phyloP scores from a whole-genome alignment of 2,797 vertebrate genomes.

The Acrocephalus scirpaceus region DNA sequence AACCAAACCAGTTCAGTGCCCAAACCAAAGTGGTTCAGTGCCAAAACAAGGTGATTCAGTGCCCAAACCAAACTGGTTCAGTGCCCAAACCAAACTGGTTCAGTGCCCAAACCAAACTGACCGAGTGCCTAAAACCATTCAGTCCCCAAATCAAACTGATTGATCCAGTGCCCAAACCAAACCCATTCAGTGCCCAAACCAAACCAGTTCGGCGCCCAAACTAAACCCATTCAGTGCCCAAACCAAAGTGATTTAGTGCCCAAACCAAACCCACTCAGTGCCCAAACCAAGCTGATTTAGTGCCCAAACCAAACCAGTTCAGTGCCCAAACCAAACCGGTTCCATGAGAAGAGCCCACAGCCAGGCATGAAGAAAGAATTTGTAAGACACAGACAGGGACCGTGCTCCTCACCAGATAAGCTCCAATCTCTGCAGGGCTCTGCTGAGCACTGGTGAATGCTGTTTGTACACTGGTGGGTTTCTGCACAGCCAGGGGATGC shows the following conservation, averaged over 20 bases:
- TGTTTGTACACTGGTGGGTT: not conserved
- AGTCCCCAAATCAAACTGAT: not conserved
- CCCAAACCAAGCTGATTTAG: not conserved
- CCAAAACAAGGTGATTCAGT: no score
- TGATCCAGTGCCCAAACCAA: no score
- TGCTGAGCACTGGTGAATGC: no score
- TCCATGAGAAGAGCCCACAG: no score
- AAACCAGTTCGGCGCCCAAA: not conserved
- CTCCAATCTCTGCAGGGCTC: no score
- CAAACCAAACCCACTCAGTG: not conserved
- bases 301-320: not conserved
- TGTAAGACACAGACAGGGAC: no score
- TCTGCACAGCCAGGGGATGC: not conserved
- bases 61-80: not conserved
- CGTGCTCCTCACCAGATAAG: no score
- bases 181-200: not conserved
- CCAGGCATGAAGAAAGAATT: no score
- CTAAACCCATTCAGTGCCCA: no score
- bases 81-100: not conserved
- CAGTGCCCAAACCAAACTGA: not conserved
- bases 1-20: not conserved
- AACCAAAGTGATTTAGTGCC: not conserved
- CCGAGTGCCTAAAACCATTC: no score
- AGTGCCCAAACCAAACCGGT: no score
- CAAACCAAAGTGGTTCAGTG: not conserved